These are phyloP conservation scores for Drosophila bipectinata DNA, from an alignment of 1,140 invertebrate genomes.

Conservation along the genomic window DNA sequence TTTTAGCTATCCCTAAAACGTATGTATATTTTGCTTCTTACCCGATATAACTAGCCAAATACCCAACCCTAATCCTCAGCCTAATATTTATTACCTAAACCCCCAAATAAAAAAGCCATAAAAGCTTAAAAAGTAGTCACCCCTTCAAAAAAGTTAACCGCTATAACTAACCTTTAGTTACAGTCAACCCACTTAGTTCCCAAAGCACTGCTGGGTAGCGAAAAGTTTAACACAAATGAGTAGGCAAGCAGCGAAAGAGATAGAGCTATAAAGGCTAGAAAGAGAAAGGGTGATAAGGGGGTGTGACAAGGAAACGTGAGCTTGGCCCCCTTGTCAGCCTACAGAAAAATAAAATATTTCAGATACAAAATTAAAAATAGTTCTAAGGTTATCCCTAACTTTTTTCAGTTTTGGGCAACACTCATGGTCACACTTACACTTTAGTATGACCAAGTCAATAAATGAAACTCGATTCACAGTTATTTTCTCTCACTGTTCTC, in stretches of 20 bases:
- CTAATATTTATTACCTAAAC: background rate
- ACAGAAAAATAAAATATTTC: too few relatives aligned
- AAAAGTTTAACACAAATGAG: slow-evolving; percentile 69
- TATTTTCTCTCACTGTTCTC: background rate
- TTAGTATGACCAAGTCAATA: background rate
- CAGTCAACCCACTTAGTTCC: slow-evolving; percentile 3
- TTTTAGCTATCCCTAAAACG: too few relatives aligned
- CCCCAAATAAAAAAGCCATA: background rate
- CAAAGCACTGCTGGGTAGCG: slow-evolving; percentile 33
- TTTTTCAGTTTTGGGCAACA: too few relatives aligned
- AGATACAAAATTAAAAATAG: too few relatives aligned
- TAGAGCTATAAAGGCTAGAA: slow-evolving; percentile 3
- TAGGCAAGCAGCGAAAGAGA: slow-evolving; percentile 37
- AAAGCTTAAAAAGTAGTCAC: background rate
- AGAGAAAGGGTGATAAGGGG: slow-evolving; percentile 17
- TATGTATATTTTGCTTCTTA: background rate
- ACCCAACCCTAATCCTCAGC: background rate
- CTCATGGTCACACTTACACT: too few relatives aligned
- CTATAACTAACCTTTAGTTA: slow-evolving; percentile 1
- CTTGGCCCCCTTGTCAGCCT: slow-evolving; percentile 29
- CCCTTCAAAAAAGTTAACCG: background rate
- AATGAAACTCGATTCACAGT: background rate
- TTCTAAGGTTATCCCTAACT: too few relatives aligned
- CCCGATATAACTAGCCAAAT: background rate
- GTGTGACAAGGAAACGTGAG: slow-evolving; percentile 55